A percentile compares a stretch with the other conserved stretches of the same genome.
Evolutionary conservation across 2,797 vertebrate species (phyloP).

Genomic region (Echiichthys vipera): DNA sequence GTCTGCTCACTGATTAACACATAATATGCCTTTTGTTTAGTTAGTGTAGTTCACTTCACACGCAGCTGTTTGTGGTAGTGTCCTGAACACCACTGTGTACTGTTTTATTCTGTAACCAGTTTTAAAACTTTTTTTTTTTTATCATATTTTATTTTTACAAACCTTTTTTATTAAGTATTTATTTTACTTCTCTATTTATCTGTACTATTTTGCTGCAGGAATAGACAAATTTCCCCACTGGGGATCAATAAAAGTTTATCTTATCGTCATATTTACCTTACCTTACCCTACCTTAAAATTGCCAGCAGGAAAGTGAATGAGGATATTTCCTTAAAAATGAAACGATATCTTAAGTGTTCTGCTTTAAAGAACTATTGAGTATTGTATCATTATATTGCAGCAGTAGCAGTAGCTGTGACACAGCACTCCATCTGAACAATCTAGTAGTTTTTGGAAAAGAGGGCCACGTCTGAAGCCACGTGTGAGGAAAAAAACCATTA

Average conservation of each 20-base stretch:
- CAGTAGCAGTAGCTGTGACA: conserved; percentile 26
- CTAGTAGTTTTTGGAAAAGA: conserved; percentile 12
- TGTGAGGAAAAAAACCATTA: conserved; percentile 43
- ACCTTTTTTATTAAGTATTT: not conserved
- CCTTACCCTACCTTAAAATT: not conserved
- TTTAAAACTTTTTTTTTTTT: not conserved
- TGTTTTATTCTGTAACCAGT: not conserved
- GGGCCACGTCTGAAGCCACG: conserved; percentile 3
- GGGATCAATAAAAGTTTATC: not conserved
- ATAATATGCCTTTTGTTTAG: not conserved
- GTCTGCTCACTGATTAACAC: not conserved
- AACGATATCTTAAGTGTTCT: not conserved
- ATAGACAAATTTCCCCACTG: not conserved
- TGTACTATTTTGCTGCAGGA: not conserved
- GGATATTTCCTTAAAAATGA: not conserved
- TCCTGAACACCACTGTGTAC: not conserved
- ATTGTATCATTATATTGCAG: conserved; percentile 8
- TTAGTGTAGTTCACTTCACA: not conserved
- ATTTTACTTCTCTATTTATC: not conserved
- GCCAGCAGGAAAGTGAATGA: not conserved
- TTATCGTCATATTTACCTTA: not conserved
- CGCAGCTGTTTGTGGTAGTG: not conserved
- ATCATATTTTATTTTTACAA: not conserved
- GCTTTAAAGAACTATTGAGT: not conserved
- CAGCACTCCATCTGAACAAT: conserved; percentile 11